A percentile compares a stretch with the other conserved stretches of the same genome.
These are phyloP conservation scores for Ophioninae sp. DNA, from an alignment of 2,888 invertebrate species.

Conservation along the genomic window DNA sequence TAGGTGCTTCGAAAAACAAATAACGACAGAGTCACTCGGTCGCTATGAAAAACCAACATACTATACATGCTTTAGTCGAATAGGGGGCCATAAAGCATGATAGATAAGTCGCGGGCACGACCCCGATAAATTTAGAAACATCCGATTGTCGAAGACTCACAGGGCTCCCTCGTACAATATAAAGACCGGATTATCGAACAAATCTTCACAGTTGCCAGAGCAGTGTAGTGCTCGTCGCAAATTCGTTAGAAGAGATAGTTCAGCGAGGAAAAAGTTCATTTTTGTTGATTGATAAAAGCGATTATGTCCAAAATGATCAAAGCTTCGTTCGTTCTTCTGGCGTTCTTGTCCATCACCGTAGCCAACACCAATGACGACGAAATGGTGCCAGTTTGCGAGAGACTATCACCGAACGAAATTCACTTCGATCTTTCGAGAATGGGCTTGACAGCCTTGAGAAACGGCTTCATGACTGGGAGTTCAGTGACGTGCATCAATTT, in stretches of 20 bases:
- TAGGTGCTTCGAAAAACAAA: too few species aligned
- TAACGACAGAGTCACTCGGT: too few species aligned
- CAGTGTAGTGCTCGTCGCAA: neutral
- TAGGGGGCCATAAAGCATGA: too few species aligned
- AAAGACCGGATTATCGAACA: neutral
- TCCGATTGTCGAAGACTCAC: neutral
- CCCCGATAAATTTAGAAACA: neutral
- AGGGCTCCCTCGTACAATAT: neutral
- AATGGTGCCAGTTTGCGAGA: slow-evolving; percentile 17
- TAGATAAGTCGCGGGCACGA: neutral
- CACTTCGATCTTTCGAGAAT: slow-evolving; percentile 40
- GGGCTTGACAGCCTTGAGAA: slow-evolving; percentile 1
- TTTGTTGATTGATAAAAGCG: neutral
- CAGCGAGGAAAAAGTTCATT: neutral
- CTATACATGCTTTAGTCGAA: too few species aligned
- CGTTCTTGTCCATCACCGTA: neutral
- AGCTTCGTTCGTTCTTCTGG: neutral
- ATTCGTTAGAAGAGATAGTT: neutral
- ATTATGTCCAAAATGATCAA: slow-evolving; percentile 11
- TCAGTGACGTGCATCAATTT: slow-evolving; percentile 41
- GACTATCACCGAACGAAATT: slow-evolving; percentile 3
- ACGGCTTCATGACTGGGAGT: slow-evolving; percentile 2
- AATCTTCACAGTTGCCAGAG: neutral
- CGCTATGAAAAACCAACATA: too few species aligned
- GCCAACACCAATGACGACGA: neutral